These are phyloP conservation scores for Plemyria rubiginata DNA, from an alignment of 2,888 invertebrate genomes.

Conservation along the genomic window DNA sequence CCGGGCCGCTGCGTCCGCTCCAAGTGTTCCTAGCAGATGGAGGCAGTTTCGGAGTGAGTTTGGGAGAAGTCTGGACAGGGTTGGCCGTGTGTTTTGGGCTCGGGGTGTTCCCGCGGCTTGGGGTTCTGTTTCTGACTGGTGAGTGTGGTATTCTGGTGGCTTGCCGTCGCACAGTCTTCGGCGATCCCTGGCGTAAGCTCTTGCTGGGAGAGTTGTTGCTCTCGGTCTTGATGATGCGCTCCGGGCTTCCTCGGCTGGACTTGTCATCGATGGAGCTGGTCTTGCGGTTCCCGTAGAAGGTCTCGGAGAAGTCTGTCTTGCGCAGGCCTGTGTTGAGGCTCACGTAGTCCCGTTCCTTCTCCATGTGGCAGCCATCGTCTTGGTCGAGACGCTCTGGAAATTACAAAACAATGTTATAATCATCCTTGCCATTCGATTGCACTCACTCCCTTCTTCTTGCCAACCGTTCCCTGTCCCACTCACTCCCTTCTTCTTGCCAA, in stretches of 20 bases:
- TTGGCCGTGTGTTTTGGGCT: constrained; percentile 71
- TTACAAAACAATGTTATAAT: neutral
- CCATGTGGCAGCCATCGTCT: constrained; percentile 75
- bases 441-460: too few species aligned
- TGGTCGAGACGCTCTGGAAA: constrained; percentile 87
- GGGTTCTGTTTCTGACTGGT: constrained; percentile 68
- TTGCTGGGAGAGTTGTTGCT: constrained; percentile 76
- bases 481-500: too few species aligned
- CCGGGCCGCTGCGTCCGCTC: constrained; percentile 87
- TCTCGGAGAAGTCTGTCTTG: constrained; percentile 88
- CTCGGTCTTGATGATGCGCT: constrained; percentile 70
- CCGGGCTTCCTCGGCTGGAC: constrained; percentile 72
- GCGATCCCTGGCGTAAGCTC: constrained; percentile 70
- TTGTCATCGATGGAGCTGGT: constrained; percentile 70
- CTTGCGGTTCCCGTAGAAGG: constrained; percentile 85
- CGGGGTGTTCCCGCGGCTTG: constrained; percentile 74
- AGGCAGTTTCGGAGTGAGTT: constrained; percentile 71
- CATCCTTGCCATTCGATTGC: too few species aligned
- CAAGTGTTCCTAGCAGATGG: constrained; percentile 88
- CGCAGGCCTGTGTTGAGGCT: constrained; percentile 89
- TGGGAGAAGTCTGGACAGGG: constrained; percentile 73
- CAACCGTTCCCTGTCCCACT: too few species aligned
- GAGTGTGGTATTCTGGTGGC: constrained; percentile 79
- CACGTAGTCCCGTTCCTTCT: constrained; percentile 83
- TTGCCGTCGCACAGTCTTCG: constrained; percentile 74